A percentile compares a stretch with the other conserved stretches of the same genome.
These are phyloP conservation scores for Nothoprocta perdicaria DNA, from an alignment of 2,113 vertebrate genomes.

Conservation along the genomic window DNA sequence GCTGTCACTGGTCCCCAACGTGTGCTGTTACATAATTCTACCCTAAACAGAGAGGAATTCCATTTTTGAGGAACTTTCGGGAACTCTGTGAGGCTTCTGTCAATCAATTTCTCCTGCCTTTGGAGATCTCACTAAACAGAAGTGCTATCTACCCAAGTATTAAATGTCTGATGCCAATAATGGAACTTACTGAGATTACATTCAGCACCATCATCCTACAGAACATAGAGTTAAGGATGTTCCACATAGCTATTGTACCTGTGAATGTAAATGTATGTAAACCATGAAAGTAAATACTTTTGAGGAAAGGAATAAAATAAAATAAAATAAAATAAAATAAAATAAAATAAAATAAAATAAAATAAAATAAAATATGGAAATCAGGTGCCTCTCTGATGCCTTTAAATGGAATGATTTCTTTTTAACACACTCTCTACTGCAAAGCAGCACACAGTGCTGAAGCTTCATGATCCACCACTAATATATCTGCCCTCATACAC, in stretches of 20 bases:
- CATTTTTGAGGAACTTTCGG: too few species aligned
- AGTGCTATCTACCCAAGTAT: not conserved
- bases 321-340: not conserved
- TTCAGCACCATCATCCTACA: not conserved
- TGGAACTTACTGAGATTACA: not conserved
- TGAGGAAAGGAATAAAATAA: not conserved
- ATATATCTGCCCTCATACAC: rapidly evolving
- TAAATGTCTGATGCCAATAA: not conserved
- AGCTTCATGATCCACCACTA: not conserved
- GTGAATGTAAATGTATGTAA: not conserved
- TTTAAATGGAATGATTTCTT: not conserved
- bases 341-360: not conserved
- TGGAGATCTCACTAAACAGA: not conserved
- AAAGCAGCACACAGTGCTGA: not conserved
- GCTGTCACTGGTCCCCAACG: rapidly evolving
- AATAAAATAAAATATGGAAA: not conserved
- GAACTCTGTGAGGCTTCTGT: not conserved
- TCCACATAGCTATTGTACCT: not conserved
- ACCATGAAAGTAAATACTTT: not conserved
- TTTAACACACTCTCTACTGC: not conserved
- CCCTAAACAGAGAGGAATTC: not conserved
- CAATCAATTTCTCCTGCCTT: not conserved
- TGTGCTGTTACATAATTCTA: rapidly evolving
- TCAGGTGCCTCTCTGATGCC: not conserved
- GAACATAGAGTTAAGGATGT: rapidly evolving